Base-by-base conservation (phyloP, 2,113 vertebrate genomes). In the Etheostoma cragini region DNA sequence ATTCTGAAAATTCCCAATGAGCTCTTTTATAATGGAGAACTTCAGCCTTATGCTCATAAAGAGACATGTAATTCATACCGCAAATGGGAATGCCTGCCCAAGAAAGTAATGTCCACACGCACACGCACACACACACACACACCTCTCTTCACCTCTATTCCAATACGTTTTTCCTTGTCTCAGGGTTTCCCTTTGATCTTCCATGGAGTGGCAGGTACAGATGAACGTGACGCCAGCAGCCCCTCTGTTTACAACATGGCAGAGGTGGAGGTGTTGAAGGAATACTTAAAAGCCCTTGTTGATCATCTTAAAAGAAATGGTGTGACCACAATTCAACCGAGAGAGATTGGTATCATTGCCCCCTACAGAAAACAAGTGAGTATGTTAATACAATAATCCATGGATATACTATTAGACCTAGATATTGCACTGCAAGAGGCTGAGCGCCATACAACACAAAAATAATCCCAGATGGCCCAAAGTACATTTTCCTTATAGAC, bases 171-270 rank as follows among this genome's bases (percentile, higher is more conserved):
- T 14, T 81, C 6, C 2, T 5, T 57, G 24, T 78, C 53, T 68
- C 86, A 98, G 97, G 95, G 81, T 21, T 98, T 98, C 72, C 97
- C 97, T 21, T 76, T 98, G 87, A 96, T 98, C 87, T 98, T 98
- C 89, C 96, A 97, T 0, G 96, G 96, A 1, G 95, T 98, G 3
- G 80, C 90, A 2, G 97, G 96, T 21, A 94, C 61, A 72, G 94
- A 97, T 3, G 91, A 94, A 74, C 87, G 94, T 1, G 96, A 97
- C 35, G 92, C 50, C 21, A 95, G 84, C 61, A 96, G 95, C 79
- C 96, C 96, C 0, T 98, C 96, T 0, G 95, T 97, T 94, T 97
- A 97, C 94, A 98, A 98, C 87, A 91, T 92, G 0, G 65, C 92
- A 0, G 97, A 98, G 94, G 94, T 97, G 0, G 90, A 94, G 5